A percentile compares a stretch with the other conserved stretches of the same genome.
Evolutionary conservation across 2,888 invertebrate genomes (phyloP).

Genomic region (Melinaea marsaeus): DNA sequence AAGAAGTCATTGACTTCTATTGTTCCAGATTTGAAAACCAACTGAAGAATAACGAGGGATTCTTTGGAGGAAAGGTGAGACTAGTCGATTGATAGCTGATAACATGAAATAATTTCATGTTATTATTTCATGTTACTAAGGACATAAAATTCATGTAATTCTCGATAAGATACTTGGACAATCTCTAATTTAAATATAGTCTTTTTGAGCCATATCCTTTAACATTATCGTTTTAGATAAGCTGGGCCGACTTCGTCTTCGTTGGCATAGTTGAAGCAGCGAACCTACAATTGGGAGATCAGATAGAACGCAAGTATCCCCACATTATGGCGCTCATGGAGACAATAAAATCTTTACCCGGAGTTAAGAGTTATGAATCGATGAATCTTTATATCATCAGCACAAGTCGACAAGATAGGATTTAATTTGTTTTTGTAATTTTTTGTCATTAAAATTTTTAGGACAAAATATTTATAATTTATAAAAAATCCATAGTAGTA

Average conservation of each 20-base stretch:
- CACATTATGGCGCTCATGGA: slow-evolving; percentile 41
- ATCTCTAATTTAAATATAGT: too few relatives aligned
- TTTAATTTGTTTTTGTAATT: slow-evolving; percentile 24
- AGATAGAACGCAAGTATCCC: slow-evolving; percentile 56
- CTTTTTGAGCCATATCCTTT: too few relatives aligned
- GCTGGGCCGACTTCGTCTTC: slow-evolving; percentile 64
- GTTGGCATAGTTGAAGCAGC: slow-evolving; percentile 55
- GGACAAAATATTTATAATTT: too few relatives aligned
- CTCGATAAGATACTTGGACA: too few relatives aligned
- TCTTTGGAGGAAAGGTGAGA: slow-evolving; percentile 55
- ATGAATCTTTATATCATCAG: slow-evolving; percentile 34
- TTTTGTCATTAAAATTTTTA: neutral
- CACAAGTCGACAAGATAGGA: slow-evolving; percentile 41
- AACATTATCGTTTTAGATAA: slow-evolving; percentile 42
- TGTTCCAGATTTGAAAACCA: slow-evolving; percentile 60
- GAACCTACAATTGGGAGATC: slow-evolving; percentile 44
- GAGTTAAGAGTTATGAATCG: slow-evolving; percentile 53
- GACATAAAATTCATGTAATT: too few relatives aligned
- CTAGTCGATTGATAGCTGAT: too few relatives aligned
- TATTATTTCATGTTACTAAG: too few relatives aligned
- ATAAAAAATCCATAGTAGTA: too few relatives aligned
- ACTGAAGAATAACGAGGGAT: slow-evolving; percentile 53
- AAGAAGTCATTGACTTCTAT: slow-evolving; percentile 50
- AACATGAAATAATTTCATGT: too few relatives aligned
- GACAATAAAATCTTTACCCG: slow-evolving; percentile 48